Conservation (phyloP, 2,888 invertebrate species). For the Lamellibrachia satsuma region DNA sequence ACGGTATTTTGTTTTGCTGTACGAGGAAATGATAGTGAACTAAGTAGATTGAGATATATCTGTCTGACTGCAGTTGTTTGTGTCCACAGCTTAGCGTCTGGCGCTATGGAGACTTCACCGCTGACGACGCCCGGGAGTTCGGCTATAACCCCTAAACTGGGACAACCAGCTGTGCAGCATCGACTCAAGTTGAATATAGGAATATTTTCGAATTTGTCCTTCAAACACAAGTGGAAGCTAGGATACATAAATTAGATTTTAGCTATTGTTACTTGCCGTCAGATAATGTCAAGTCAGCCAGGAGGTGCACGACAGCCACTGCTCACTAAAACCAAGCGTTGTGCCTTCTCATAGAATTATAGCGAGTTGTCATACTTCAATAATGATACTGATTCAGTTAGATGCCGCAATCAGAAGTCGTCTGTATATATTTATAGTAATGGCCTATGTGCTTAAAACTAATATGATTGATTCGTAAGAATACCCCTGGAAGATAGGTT, state of each 20-base stretch:
- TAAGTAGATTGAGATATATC: too few relatives aligned
- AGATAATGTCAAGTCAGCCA: background rate
- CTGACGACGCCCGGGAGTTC: constrained; percentile 85
- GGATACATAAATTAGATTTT: constrained; percentile 31
- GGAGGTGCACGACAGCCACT: background rate
- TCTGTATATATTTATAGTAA: constrained; percentile 3
- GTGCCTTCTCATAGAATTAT: background rate
- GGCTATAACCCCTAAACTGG: constrained; percentile 64
- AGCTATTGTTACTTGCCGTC: background rate
- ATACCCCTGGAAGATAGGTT: background rate
- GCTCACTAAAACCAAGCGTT: background rate
- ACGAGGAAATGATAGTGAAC: too few relatives aligned
- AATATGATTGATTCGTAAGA: background rate
- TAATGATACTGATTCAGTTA: background rate
- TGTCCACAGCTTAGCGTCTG: constrained; percentile 83
- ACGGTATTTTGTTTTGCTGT: too few relatives aligned
- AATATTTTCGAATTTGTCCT: constrained; percentile 33
- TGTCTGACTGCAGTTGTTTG: background rate
- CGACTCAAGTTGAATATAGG: constrained; percentile 39
- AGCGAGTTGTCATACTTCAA: background rate
- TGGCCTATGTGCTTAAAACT: background rate
- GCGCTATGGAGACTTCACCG: constrained; percentile 98
- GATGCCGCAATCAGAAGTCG: background rate
- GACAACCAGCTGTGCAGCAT: constrained; percentile 26
- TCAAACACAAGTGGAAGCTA: constrained; percentile 46